Base-by-base conservation (phyloP, 2,888 invertebrate species). In the Papilio protenor region DNA sequence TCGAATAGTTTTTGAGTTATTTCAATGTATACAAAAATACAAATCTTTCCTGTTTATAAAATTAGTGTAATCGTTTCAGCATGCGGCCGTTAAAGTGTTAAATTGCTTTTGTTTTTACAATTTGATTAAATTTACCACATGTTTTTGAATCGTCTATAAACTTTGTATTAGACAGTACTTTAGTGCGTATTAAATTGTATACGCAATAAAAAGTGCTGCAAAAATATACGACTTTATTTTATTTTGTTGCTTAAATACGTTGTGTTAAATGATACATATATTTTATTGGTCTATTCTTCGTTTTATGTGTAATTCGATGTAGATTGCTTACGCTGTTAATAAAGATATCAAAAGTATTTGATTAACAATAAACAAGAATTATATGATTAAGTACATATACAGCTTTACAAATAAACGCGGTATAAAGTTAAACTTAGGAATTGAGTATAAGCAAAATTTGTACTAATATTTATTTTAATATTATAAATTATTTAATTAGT, bases 51-150 rank as follows among this genome's bases (percentile, higher is more conserved):
- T 33, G 2, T 2, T 27, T 33, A 33, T 33, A 33, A 33, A 0
- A 33, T 33, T 33, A 33, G 33, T 33, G 3, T 33, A 33, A 77
- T 71, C 79, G 80, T 80, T 83, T 81, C 73, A 79, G 0, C 0
- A 71, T 81, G 81, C 81, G 74, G 74, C 73, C 5, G 52, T 69
- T 45, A 45, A 23, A 47, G n/a, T 72, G 55, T 76, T 21, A 27
- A 59, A 79, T 77, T 75, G 78, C 73, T 57, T n/a, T 66, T 10
- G 16, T 2, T 55, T n/a, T 49, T 23, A 16, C 57, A 57, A 71
- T 73, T 77, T 70, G 49, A 47, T 18, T 74, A 70, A 45, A 66
- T 69, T 76, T 21, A 61, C 61, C 21, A 12, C 47, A 21, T 61
- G 40, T 49, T 45, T 52, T 52, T 61, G 10, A 61, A 76, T 64